Base-by-base conservation (phyloP, 2,113 vertebrate species). In the Piprites chloris region DNA sequence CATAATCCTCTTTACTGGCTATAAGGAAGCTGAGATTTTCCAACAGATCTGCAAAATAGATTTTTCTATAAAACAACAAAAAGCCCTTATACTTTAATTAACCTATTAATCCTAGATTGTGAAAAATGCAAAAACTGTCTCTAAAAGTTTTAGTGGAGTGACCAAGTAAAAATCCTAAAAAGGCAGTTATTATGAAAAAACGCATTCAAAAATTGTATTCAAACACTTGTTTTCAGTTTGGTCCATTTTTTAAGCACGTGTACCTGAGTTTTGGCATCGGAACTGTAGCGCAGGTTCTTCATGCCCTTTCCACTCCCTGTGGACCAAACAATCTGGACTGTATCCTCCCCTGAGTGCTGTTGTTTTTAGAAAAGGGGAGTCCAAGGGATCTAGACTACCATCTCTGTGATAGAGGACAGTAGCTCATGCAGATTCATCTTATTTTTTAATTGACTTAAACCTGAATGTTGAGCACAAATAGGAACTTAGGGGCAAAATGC, bases 1-100 rank as follows among this genome's bases (percentile, higher is more conserved):
- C 5, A 23, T 2, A 4, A 3, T 62, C 14, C 4, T 52, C 19
- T 68, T 80, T 47, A 62, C 12, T 74, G 47, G 17, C 24, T 61
- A 3, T 32, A 69, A 67, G 18, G 35, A 75, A 79, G 14, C 19
- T 49, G 74, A 68, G 4, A 3, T 53, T 91, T 86, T 74, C 27
- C 47, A 81, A 44, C 13, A 63, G 52, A 69, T 37, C 17, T 73
- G n/a, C 26, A 78, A 90, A 62, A 17, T 22, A 46, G 35, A 73
- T 32, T 85, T 83, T 91, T 71, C 52, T 39, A 10, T 7, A 5
- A 63, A 50, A 56, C 18, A 55, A 10, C 9, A 79, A 55, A 63
- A 59, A 27, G 0, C 4, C 1, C 20, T 46, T 4, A 11, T 53
- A 35, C 3, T 7, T 85, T 33, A 59, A 47, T 3, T 14, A n/a